Evolutionary conservation across 2,888 invertebrate genomes (phyloP), one percentile per base, ranked within the genome.

Genomic region (Drosophila prostipennis): DNA sequence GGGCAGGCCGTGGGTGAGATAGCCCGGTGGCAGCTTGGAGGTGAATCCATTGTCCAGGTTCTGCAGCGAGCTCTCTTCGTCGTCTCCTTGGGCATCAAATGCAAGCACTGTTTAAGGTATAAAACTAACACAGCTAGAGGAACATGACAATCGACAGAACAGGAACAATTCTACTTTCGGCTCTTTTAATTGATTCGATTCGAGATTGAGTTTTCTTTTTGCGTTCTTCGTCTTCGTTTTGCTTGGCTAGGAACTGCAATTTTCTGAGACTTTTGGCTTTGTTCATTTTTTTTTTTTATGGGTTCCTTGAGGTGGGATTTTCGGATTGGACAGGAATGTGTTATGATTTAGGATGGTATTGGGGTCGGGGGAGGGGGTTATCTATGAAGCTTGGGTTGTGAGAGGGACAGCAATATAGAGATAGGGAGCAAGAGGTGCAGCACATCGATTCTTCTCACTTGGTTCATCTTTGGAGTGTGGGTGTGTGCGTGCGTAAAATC

Each of bases 51-150:
- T 91, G 76, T 96, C 95, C 91, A 95, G 93, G 90, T 95, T 95
- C 70, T 95, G 95, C 90, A 96, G 93, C 78, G 95, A 95, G 91
- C 95, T 95, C 90, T 97, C 98, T 93, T 98, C 98, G 92, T 98
- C 98, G 93, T 98, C 98, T 93, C 96, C 97, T 96, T 97, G 97
- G 94, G 96, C 97, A 94, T 97, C 98, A 97, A 97, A 98, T 95
- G 98, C 98, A 95, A 98, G 96, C 96, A 98, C 98, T 98, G 96
- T 95, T 96, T 92, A 92, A 92, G 81, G 92, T 91, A 91, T 90
- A 91, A 92, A 91, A 92, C 92, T 92, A 92, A 92, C 91, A 92
- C 91, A 91, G 92, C 92, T 92, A 91, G 88, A 92, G 92, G 91
- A 91, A 92, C 88, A 90, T 92, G 91, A 92, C 92, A 92, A 91